phyloP scores from a whole-genome alignment of 2,797 vertebrate species.

The Lacerta viridis region DNA sequence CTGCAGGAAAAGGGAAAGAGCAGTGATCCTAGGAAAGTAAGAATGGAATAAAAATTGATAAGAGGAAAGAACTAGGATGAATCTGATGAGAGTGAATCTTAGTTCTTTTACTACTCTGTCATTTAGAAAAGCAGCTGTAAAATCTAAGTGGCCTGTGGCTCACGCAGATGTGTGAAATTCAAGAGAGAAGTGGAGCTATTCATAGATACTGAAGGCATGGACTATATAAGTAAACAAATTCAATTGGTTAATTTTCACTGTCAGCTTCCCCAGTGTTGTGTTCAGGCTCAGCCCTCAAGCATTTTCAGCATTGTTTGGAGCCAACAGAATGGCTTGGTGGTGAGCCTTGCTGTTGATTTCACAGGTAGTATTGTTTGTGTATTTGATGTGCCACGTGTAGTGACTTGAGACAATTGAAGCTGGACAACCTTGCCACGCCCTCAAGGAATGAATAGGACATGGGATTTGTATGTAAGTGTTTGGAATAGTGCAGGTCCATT shows the following conservation, averaged over 20 bases:
- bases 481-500: background rate
- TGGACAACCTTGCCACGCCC: background rate
- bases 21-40: background rate
- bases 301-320: background rate
- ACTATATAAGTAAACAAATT: conserved; percentile 1
- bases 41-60: background rate
- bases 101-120: background rate
- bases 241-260: background rate
- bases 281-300: background rate
- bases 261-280: background rate
- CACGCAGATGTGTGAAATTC: conserved; percentile 9
- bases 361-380: background rate
- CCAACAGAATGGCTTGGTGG: too few relatives aligned
- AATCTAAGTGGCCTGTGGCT: conserved; percentile 1
- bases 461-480: background rate
- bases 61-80: background rate
- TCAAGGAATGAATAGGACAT: background rate
- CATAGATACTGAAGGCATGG: background rate
- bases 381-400: background rate
- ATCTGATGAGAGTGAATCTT: background rate
- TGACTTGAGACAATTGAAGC: background rate
- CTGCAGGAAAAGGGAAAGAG: background rate
- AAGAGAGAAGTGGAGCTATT: background rate
- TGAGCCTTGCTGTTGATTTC: background rate
- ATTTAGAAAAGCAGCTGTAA: background rate